phyloP scores from a whole-genome alignment of 2,797 vertebrate species.

The Lateolabrax maculatus region DNA sequence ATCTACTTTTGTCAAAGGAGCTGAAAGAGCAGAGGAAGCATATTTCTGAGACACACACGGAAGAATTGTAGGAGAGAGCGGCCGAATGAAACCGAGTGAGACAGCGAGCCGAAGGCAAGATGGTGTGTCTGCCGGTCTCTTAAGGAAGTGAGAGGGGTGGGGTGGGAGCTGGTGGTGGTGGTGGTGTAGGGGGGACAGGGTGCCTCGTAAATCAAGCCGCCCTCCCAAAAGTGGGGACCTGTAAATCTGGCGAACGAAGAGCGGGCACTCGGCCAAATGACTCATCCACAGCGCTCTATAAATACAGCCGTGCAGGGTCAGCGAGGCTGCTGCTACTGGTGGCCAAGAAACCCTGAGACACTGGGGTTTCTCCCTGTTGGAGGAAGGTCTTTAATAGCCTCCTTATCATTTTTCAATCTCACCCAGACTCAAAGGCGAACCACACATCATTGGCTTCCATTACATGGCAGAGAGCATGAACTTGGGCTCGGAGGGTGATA shows the following conservation, averaged over 20 bases:
- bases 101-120: constrained; percentile 60
- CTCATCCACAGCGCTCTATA: constrained; percentile 80
- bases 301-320: constrained; percentile 79
- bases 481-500: constrained; percentile 1
- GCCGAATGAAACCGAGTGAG: constrained; percentile 44
- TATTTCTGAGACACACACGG: constrained; percentile 31
- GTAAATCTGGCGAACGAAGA: constrained; percentile 82
- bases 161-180: constrained; percentile 56
- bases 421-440: constrained; percentile 38
- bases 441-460: constrained; percentile 36
- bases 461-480: constrained; percentile 34
- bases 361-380: constrained; percentile 52
- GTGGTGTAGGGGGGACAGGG: constrained; percentile 43
- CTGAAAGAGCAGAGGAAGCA: constrained; percentile 51
- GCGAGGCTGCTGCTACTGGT: constrained; percentile 76
- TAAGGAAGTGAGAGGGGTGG: constrained; percentile 71
- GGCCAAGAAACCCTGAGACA: constrained; percentile 66
- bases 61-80: constrained; percentile 30
- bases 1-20: constrained; percentile 41
- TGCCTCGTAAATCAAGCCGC: constrained; percentile 79
- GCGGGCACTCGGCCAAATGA: constrained; percentile 81
- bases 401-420: constrained; percentile 56
- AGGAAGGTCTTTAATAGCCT: constrained; percentile 65
- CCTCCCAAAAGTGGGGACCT: constrained; percentile 75
- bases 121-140: constrained; percentile 72